phyloP scores from a whole-genome alignment of 64 coral and sea anemone genomes.

The Montipora capricornis region DNA sequence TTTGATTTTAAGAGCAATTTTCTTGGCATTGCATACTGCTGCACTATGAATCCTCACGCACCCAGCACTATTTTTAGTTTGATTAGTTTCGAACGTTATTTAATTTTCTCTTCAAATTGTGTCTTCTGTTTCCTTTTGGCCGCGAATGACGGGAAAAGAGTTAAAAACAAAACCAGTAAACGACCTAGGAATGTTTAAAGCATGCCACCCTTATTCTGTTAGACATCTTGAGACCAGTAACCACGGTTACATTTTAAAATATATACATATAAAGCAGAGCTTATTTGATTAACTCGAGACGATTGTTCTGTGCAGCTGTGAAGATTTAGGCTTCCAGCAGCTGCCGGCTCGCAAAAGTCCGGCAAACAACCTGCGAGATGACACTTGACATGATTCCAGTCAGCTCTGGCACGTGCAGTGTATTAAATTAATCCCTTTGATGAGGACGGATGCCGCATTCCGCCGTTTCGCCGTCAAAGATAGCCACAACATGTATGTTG shows the following conservation, averaged over 20 bases:
- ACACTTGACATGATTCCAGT: background rate
- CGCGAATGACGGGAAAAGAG: no score
- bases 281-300: background rate
- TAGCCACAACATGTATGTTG: background rate
- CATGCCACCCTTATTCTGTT: no score
- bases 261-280: background rate
- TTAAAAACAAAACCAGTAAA: no score
- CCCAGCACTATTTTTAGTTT: background rate
- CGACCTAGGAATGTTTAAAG: no score
- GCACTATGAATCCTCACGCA: background rate
- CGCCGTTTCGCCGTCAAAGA: background rate
- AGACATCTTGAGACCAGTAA: no score
- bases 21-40: no score
- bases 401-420: background rate
- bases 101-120: background rate
- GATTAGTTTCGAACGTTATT: background rate
- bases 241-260: no score
- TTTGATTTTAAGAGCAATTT: no score
- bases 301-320: constrained; percentile 2
- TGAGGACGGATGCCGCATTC: background rate
- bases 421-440: background rate
- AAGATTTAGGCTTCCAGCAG: background rate
- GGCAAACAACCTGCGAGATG: background rate
- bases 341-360: background rate
- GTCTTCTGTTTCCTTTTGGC: background rate